A percentile compares a stretch with the other conserved stretches of the same genome.
Conservation (phyloP, 2,888 invertebrate genomes). For the Hydraecia micacea region DNA sequence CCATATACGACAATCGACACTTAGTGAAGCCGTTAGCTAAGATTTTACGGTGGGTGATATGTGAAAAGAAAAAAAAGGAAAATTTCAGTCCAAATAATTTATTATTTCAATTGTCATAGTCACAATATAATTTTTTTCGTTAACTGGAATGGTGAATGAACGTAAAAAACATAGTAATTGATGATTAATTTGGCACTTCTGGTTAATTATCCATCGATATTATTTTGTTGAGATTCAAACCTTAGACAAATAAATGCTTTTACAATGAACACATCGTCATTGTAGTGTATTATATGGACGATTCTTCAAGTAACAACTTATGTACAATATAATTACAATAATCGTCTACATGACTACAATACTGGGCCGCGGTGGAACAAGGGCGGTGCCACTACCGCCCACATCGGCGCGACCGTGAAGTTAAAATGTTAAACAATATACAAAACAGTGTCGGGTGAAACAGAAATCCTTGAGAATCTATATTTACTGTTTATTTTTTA, state of each 20-base stretch:
- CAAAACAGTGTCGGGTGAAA: conserved; percentile 56
- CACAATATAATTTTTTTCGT: conserved; percentile 77
- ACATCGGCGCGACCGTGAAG: conserved; percentile 29
- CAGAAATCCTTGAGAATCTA: conserved; percentile 53
- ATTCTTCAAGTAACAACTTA: conserved; percentile 83
- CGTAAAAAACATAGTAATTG: conserved; percentile 74
- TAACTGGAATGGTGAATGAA: conserved; percentile 86
- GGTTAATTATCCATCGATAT: conserved; percentile 74
- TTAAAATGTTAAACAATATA: conserved; percentile 55
- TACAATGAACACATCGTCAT: conserved; percentile 73
- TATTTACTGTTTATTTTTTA: conserved; percentile 43
- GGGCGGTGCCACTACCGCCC: not conserved
- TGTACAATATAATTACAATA: conserved; percentile 88
- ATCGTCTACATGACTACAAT: conserved; percentile 72
- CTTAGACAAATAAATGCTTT: conserved; percentile 84
- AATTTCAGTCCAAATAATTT: conserved; percentile 88
- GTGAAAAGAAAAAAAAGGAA: conserved; percentile 63
- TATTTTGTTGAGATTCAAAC: conserved; percentile 85
- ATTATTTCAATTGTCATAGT: conserved; percentile 80
- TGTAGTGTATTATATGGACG: conserved; percentile 76
- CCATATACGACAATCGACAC: not conserved
- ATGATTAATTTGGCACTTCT: conserved; percentile 85
- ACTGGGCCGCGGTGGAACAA: conserved; percentile 22
- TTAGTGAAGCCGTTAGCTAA: not conserved
- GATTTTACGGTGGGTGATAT: too few relatives aligned